Base-by-base conservation (phyloP, 2,888 invertebrate species). In the Athalia circularis region DNA sequence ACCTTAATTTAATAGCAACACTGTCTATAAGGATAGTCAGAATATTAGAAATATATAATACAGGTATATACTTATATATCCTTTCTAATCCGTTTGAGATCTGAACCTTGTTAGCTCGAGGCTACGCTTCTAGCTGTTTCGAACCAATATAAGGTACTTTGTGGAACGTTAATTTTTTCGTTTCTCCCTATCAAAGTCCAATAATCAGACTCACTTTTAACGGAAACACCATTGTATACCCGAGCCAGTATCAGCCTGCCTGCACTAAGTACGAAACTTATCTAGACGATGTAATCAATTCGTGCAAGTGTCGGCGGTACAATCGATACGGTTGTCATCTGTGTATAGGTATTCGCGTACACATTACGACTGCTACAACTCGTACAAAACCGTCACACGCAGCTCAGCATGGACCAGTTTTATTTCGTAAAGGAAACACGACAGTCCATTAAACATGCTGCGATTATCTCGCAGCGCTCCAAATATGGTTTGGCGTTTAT, bases 341-440 rank as follows among this genome's bases (percentile, higher is more conserved):
- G 47, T 61, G 59, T 47, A 15, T 65, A n/a, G 13, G 65, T 50
- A 15, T 76, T 29, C 52, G 13, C 3, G 11, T 50, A 76, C 45
- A 29, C 29, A 29, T 9, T 54, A 13, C 29, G 7, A 50, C 9
- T 65, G 4, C 4, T 45, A 7, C 4, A 59, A 9, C 29, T 11
- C 7, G 8, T 65, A 15, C 9, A 9, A 65, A 15, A 15, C 50
- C 5, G 47, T 6, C 59, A 77, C 61, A n/a, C 59, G n/a, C 8
- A 43, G 45, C 62, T 45, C 62, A 4, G 47, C 5, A 50, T 78
- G 78, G 74, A 78, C 78, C 78, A 74, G 78, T 78, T 78, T 78
- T 62, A 78, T 78, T 78, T 74, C 74, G 65, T 78, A 78, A 78
- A 78, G 65, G 78, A 57, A 78, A 78, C 50, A 57, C 62, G 70